phyloP scores from a whole-genome alignment of 2,113 vertebrate species.

The Apteryx owenii region DNA sequence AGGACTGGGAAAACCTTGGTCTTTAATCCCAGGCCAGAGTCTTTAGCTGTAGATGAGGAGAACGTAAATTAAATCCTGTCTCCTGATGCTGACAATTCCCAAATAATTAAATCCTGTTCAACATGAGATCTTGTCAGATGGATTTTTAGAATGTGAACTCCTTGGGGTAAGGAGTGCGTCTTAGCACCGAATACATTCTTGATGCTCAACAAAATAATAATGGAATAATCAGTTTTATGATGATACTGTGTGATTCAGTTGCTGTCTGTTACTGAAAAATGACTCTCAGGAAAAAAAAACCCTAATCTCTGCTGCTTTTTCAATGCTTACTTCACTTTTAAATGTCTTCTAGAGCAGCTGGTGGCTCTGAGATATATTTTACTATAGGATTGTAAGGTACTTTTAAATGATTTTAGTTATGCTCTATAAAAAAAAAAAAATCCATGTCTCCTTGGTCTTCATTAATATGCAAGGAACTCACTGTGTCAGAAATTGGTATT shows the following conservation, averaged over 20 bases:
- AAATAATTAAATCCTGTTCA: too few species aligned
- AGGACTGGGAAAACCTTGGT: not conserved
- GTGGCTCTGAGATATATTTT: not conserved
- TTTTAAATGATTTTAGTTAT: not conserved
- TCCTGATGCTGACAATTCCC: not conserved
- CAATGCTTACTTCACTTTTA: not conserved
- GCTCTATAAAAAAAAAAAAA: not conserved
- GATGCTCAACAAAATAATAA: not conserved
- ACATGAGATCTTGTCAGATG: not conserved
- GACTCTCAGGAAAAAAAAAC: not conserved
- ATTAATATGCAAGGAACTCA: not conserved
- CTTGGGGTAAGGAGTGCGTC: not conserved
- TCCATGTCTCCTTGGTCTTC: not conserved
- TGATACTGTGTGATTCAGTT: not conserved
- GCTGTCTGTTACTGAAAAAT: not conserved
- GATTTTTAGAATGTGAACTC: not conserved
- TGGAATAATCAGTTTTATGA: not conserved
- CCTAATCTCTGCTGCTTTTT: not conserved
- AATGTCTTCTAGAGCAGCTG: not conserved
- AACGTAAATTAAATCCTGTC: not conserved
- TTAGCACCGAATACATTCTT: not conserved
- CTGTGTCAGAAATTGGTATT: not conserved
- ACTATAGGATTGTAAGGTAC: not conserved
- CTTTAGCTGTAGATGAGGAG: not conserved
- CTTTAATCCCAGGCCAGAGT: not conserved